Evolutionary conservation across 2,797 vertebrate species (phyloP), one percentile per base, ranked within the genome.

Genomic region (Tiaroga cobitis): DNA sequence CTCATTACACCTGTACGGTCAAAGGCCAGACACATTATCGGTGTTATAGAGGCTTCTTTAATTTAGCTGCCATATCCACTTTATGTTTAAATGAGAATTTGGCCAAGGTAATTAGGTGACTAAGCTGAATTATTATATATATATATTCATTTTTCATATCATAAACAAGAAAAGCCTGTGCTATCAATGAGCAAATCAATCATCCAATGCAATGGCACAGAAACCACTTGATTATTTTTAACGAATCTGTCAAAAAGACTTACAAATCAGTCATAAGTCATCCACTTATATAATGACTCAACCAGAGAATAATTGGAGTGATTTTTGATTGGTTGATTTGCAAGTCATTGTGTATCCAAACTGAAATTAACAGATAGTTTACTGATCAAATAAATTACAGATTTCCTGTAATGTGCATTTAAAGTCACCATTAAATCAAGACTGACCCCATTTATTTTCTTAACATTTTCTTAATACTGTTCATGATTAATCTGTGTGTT

Each of bases 51-150:
- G 61, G 82, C 67, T 21, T 29, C 81, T 85, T 90, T 85, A 88
- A 85, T 91, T 88, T 82, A 86, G 70, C n/a, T 80, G 83, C 74
- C 75, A 82, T 67, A 75, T 82, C 70, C 73, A 81, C n/a, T 88
- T 88, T 19, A 80, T 74, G 39, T 26, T 54, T 39, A 43, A 77
- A 59, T 32, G 26, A 56, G 56, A 26, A 9, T 63, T 49, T 56
- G 69, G 41, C 51, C 37, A 46, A 77, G 80, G 15, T 87, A 87
- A 90, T 86, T 77, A 87, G 83, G 74, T 89, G 75, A 88, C 41
- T 63, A 67, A 46, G 21, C 8, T 70, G 49, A 84, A 68, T 24
- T 73, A 73, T 88, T 70, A 65, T 87, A 85, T 85, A 65, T 87
- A 85, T 85, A 88, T 88, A 75, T 34, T 51, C 26, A 75, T 13